Percentiles rank a stretch among this genome's conserved stretches.
phyloP scores from a whole-genome alignment of 2,888 invertebrate species.

The Pomacea canaliculata region DNA sequence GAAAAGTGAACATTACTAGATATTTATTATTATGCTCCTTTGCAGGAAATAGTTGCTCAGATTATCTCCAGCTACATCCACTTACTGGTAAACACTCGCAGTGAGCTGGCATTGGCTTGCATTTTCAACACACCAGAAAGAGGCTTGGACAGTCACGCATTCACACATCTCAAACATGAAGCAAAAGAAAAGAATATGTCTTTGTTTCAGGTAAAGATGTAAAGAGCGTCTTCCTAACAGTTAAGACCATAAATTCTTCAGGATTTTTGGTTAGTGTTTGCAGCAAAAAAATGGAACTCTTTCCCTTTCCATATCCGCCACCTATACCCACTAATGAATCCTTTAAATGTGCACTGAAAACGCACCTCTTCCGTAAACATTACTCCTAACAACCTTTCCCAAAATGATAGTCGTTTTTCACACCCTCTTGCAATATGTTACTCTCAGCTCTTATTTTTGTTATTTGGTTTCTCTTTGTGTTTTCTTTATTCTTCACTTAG shows the following conservation, averaged over 20 bases:
- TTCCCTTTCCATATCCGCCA: too few species aligned
- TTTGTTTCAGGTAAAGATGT: slow-evolving; percentile 64
- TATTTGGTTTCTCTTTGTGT: too few species aligned
- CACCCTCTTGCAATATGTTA: too few species aligned
- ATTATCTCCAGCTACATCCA: slow-evolving; percentile 63
- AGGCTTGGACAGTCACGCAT: slow-evolving; percentile 64
- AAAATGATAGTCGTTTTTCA: too few species aligned
- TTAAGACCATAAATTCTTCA: not conserved
- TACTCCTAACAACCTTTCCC: too few species aligned
- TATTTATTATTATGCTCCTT: not conserved
- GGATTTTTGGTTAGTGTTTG: not conserved
- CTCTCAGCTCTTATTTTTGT: too few species aligned
- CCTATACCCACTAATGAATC: too few species aligned
- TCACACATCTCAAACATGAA: slow-evolving; percentile 65
- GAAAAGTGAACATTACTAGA: too few species aligned
- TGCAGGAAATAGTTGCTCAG: slow-evolving; percentile 48
- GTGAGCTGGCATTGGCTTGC: slow-evolving; percentile 65
- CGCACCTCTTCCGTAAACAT: too few species aligned
- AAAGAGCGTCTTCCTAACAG: not conserved
- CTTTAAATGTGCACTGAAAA: too few species aligned
- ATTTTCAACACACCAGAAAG: slow-evolving; percentile 66
- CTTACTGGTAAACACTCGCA: slow-evolving; percentile 66
- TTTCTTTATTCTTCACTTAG: too few species aligned
- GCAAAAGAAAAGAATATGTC: slow-evolving; percentile 60
- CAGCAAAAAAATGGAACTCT: too few species aligned